A percentile compares a stretch with the other conserved stretches of the same genome.
These are phyloP conservation scores for Xestia sexstrigata DNA, from an alignment of 2,888 invertebrate species.

Conservation along the genomic window DNA sequence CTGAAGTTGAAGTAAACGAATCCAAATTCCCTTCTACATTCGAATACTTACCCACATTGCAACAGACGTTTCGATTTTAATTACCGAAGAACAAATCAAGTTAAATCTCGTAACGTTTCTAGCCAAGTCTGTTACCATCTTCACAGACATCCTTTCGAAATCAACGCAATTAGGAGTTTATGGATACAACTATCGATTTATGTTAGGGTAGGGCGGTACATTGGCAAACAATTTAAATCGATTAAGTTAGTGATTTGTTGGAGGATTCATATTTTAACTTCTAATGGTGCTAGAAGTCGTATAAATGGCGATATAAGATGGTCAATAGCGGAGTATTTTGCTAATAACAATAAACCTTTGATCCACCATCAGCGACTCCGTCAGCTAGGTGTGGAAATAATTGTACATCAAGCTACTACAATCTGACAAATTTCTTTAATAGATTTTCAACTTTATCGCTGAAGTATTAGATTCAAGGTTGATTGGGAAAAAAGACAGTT, in stretches of 20 bases:
- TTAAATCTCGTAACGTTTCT: slow-evolving; percentile 32
- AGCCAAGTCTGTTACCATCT: slow-evolving; percentile 34
- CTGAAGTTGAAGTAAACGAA: not conserved
- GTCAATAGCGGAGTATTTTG: not conserved
- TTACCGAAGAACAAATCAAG: slow-evolving; percentile 15
- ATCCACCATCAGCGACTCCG: not conserved
- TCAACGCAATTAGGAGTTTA: slow-evolving; percentile 30
- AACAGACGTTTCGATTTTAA: slow-evolving; percentile 15
- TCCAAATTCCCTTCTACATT: not conserved
- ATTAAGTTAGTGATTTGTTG: slow-evolving; percentile 10
- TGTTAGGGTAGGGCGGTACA: slow-evolving; percentile 23
- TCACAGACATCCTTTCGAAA: slow-evolving; percentile 39
- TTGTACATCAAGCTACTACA: too few species aligned
- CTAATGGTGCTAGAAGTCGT: slow-evolving; percentile 1
- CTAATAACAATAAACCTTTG: slow-evolving; percentile 1
- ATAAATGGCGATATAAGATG: not conserved
- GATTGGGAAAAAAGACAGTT: too few species aligned
- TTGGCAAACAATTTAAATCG: slow-evolving; percentile 26
- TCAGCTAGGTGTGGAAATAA: not conserved
- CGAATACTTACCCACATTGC: not conserved
- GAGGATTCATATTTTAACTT: not conserved
- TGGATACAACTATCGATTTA: slow-evolving; percentile 46
- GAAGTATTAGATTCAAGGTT: too few species aligned
- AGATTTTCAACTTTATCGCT: too few species aligned
- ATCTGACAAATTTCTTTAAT: too few species aligned